Conservation (phyloP, 2,888 invertebrate species). For the Branchellion lobata region DNA sequence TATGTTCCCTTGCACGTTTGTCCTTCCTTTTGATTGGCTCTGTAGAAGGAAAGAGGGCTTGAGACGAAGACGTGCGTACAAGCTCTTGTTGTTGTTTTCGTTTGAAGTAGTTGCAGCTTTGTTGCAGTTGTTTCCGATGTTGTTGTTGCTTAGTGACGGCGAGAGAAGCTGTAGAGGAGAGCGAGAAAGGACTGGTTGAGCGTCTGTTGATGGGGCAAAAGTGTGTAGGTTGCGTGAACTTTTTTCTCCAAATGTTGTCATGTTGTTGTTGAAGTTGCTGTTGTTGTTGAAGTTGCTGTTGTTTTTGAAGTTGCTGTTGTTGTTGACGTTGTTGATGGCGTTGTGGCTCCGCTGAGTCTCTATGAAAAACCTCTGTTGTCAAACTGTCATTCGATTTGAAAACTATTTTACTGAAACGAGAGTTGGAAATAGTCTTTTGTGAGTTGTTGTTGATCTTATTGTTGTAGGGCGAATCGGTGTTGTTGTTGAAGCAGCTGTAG, state of each 20-base stretch:
- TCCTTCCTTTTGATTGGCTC: not conserved
- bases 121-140: not conserved
- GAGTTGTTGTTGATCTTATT: not conserved
- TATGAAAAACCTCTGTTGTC: not conserved
- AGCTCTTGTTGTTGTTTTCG: not conserved
- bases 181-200: not conserved
- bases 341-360: too few relatives aligned
- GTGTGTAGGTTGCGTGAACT: not conserved
- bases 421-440: not conserved
- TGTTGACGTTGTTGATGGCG: not conserved
- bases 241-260: not conserved
- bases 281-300: not conserved
- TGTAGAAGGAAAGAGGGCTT: not conserved
- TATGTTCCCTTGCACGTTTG: not conserved
- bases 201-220: not conserved
- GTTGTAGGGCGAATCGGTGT: not conserved
- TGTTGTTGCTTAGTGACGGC: conserved; percentile 5
- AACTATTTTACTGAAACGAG: not conserved
- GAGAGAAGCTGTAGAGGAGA: not conserved
- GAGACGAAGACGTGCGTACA: not conserved
- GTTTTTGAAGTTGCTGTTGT: not conserved
- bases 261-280: not conserved
- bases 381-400: conserved; percentile 11
- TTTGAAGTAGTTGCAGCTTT: not conserved
- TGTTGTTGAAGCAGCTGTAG: conserved; percentile 7